Conservation (phyloP, 2,797 vertebrate species). For the Amniataba percoides region DNA sequence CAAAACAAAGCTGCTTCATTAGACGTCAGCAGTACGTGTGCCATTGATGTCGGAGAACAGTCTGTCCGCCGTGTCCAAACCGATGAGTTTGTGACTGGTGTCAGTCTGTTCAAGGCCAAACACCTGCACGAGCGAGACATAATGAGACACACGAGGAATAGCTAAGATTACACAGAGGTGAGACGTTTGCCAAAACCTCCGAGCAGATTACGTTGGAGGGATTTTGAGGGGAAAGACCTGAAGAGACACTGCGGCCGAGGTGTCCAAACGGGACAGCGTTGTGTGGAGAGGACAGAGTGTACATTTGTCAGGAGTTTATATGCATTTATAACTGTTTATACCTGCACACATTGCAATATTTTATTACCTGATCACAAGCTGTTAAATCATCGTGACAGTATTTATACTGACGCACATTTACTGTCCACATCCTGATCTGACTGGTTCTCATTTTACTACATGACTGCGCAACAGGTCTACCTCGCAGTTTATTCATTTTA, state of each 20-base stretch:
- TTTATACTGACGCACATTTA: too few species aligned
- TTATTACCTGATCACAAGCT: too few species aligned
- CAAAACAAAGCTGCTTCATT: not conserved
- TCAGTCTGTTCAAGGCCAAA: not conserved
- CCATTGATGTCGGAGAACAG: not conserved
- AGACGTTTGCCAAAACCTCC: conserved; percentile 19
- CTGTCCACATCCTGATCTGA: too few species aligned
- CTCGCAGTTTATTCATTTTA: too few species aligned
- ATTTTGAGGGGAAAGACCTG: not conserved
- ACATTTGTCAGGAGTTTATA: too few species aligned
- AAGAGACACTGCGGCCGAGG: not conserved
- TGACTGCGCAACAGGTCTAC: too few species aligned
- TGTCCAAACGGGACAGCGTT: not conserved
- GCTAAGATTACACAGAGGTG: not conserved
- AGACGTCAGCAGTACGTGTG: not conserved
- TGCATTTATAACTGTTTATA: too few species aligned
- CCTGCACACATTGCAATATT: too few species aligned
- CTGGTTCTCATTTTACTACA: too few species aligned
- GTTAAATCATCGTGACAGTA: too few species aligned
- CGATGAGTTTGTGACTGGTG: not conserved
- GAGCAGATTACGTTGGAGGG: not conserved
- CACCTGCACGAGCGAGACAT: not conserved
- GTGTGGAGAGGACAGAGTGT: too few species aligned
- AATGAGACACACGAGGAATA: not conserved
- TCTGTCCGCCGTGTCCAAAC: not conserved